A percentile compares a stretch with the other conserved stretches of the same genome.
phyloP scores from a whole-genome alignment of 2,888 invertebrate species.

The Frankliniella fusca region DNA sequence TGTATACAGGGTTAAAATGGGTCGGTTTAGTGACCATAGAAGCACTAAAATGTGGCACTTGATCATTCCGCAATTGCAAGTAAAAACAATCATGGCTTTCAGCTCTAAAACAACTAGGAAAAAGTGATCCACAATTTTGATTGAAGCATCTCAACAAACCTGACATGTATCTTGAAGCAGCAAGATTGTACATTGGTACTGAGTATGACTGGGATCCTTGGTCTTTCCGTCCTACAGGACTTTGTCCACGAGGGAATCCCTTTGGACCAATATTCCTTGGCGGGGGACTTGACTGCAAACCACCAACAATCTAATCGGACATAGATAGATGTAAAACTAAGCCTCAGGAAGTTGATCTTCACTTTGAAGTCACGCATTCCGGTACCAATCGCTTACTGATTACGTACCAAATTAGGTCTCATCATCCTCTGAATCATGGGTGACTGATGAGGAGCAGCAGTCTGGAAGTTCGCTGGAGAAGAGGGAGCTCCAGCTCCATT shows the following conservation, averaged over 20 bases:
- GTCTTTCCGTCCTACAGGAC: not conserved
- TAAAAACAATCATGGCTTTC: not conserved
- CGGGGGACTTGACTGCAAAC: not conserved
- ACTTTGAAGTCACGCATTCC: not conserved
- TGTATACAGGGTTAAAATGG: conserved; percentile 12
- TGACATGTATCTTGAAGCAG: conserved; percentile 19
- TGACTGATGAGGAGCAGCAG: not conserved
- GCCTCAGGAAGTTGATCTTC: not conserved
- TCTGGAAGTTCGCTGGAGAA: not conserved
- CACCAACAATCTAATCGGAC: not conserved
- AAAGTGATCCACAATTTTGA: not conserved
- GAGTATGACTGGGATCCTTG: not conserved
- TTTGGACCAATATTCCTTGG: not conserved
- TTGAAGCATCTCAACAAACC: not conserved
- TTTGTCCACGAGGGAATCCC: conserved; percentile 5
- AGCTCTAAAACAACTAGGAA: not conserved
- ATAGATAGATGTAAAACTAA: not conserved
- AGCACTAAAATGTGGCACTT: conserved; percentile 14
- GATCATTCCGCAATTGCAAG: not conserved
- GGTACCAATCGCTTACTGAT: not conserved
- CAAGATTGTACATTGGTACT: not conserved
- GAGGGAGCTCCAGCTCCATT: not conserved
- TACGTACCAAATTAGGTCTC: not conserved
- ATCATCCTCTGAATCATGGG: conserved; percentile 7
- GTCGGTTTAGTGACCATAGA: not conserved